Evolutionary conservation across 2,113 vertebrate species (phyloP).

Genomic region (Zapus hudsonius): DNA sequence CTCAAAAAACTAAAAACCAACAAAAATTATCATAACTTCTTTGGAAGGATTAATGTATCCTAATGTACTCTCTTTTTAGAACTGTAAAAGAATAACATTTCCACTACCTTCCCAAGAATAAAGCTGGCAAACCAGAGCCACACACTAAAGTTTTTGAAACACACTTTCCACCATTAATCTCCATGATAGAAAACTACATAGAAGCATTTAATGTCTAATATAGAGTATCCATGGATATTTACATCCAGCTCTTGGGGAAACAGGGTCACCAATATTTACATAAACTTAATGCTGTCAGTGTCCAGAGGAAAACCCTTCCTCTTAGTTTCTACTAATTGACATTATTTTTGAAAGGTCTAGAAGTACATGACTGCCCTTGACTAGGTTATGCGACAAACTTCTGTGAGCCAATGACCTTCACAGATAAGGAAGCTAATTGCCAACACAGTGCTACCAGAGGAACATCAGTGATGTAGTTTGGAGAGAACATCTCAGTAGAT

Average conservation of each 20-base stretch:
- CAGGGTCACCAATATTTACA: constrained; percentile 40
- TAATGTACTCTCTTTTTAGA: neutral
- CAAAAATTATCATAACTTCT: neutral
- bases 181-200: neutral
- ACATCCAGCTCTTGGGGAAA: neutral
- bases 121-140: neutral
- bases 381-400: neutral
- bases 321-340: constrained; percentile 22
- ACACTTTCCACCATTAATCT: neutral
- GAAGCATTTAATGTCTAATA: neutral
- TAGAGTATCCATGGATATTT: neutral
- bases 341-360: constrained; percentile 22
- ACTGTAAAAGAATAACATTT: constrained; percentile 1
- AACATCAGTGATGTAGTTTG: neutral
- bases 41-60: neutral
- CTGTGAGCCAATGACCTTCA: constrained; percentile 11
- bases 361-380: neutral
- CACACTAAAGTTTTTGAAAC: neutral
- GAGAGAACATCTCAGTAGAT: neutral
- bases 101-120: neutral
- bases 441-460: neutral
- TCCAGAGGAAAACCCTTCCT: neutral
- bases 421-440: constrained; percentile 38
- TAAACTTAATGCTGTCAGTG: neutral
- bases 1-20: neutral